A percentile compares a stretch with the other conserved stretches of the same genome.
Evolutionary conservation across 2,113 vertebrate genomes (phyloP).

Genomic region (Paraplagusia blochii): DNA sequence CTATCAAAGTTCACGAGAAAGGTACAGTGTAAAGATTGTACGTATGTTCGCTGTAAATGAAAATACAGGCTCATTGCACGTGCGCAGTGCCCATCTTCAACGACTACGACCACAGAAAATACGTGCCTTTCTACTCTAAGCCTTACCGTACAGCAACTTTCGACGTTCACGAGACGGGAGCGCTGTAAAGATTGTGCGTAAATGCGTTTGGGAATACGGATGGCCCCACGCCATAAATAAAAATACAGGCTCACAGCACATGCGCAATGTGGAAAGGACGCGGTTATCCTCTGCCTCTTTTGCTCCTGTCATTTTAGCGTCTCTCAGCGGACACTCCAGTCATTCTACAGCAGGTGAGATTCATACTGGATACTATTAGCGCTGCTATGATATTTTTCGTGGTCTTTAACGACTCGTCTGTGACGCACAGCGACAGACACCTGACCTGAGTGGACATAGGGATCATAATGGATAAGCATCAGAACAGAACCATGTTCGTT

Average conservation of each 20-base stretch:
- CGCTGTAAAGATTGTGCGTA: slow-evolving; percentile 27
- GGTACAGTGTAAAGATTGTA: slow-evolving; percentile 1
- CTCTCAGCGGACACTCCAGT: background rate
- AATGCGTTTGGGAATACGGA: slow-evolving; percentile 31
- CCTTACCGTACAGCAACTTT: slow-evolving; percentile 5
- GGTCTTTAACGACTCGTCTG: background rate
- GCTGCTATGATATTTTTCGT: no score
- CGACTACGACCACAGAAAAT: slow-evolving; percentile 22
- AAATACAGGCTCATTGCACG: no score
- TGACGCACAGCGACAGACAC: background rate
- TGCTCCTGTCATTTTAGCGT: slow-evolving; percentile 7
- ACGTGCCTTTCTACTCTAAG: background rate
- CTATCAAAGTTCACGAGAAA: background rate
- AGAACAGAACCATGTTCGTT: no score
- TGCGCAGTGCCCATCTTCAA: no score
- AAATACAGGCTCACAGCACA: slow-evolving; percentile 20
- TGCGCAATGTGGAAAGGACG: slow-evolving; percentile 48
- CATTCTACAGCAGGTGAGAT: slow-evolving; percentile 52
- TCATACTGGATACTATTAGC: background rate
- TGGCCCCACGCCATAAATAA: background rate
- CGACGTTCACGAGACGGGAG: background rate
- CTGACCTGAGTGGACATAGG: no score
- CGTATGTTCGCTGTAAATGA: no score
- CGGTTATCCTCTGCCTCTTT: slow-evolving; percentile 19
- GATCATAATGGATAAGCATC: no score